phyloP scores from a whole-genome alignment of 2,888 invertebrate genomes.

The Philopedon plagiatum region DNA sequence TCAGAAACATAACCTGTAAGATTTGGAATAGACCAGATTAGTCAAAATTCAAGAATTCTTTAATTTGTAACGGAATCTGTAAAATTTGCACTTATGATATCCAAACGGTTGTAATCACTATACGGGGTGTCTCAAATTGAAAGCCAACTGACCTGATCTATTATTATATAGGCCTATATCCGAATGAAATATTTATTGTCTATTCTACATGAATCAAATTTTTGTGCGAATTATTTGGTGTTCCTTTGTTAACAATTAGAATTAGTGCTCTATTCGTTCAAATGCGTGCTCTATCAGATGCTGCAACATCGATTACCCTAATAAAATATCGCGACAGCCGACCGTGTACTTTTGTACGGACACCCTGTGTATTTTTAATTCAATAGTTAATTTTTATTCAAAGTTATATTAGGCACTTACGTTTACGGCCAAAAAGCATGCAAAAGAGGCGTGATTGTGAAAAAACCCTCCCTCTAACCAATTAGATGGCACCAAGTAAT shows the following conservation, averaged over 20 bases:
- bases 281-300: constrained; percentile 25
- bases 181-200: constrained; percentile 5
- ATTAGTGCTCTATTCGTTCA: constrained; percentile 12
- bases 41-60: not conserved
- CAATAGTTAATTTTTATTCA: too few species aligned
- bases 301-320: constrained; percentile 20
- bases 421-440: too few species aligned
- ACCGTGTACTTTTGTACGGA: not conserved
- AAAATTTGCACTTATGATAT: too few species aligned
- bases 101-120: too few species aligned
- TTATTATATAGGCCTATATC: constrained; percentile 8
- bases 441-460: too few species aligned
- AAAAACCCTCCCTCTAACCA: too few species aligned
- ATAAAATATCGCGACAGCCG: not conserved
- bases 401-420: too few species aligned
- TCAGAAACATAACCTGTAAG: not conserved
- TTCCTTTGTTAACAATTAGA: constrained; percentile 16
- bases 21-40: not conserved
- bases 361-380: not conserved
- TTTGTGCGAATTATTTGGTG: constrained; percentile 29
- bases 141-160: too few species aligned
- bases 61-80: too few species aligned
- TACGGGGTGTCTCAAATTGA: too few species aligned
- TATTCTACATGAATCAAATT: not conserved
- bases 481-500: too few species aligned